Conservation (phyloP, 2,888 invertebrate species). For the Mythimna pallens region DNA sequence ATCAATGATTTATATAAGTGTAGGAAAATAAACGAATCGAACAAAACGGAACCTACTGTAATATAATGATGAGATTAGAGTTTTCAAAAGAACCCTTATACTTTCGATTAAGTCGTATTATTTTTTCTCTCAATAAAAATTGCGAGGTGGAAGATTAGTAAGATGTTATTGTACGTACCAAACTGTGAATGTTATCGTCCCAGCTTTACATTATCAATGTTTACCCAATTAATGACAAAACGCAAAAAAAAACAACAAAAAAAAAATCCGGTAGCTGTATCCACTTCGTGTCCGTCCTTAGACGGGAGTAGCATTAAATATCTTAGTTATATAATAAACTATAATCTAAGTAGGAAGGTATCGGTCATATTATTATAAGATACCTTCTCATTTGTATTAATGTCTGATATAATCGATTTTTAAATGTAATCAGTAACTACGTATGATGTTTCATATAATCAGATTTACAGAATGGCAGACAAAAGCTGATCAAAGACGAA, state of each 20-base stretch:
- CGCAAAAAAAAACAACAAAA: constrained; percentile 25
- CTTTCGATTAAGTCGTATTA: constrained; percentile 25
- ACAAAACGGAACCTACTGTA: constrained; percentile 17
- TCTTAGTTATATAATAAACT: constrained; percentile 33
- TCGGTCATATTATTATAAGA: constrained; percentile 31
- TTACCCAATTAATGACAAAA: constrained; percentile 31
- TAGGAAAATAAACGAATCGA: constrained; percentile 28
- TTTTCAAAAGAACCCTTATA: constrained; percentile 16
- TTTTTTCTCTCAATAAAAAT: constrained; percentile 18
- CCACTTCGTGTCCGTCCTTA: constrained; percentile 50
- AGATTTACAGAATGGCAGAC: neutral
- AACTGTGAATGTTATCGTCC: neutral
- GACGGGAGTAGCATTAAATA: constrained; percentile 53
- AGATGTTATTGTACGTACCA: constrained; percentile 34
- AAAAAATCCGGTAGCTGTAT: constrained; percentile 35
- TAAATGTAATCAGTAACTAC: constrained; percentile 23
- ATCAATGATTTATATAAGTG: constrained; percentile 30
- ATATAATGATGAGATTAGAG: constrained; percentile 35
- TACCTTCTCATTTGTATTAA: constrained; percentile 46
- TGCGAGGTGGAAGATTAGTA: constrained; percentile 39
- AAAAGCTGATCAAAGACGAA: constrained; percentile 21
- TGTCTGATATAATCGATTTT: constrained; percentile 37
- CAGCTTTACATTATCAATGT: constrained; percentile 31
- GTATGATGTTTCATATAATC: constrained; percentile 36
- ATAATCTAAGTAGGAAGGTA: constrained; percentile 42